A percentile compares a stretch with the other conserved stretches of the same genome.
Conservation (phyloP, 2,797 vertebrate species). For the Malacoctenus gilli region DNA sequence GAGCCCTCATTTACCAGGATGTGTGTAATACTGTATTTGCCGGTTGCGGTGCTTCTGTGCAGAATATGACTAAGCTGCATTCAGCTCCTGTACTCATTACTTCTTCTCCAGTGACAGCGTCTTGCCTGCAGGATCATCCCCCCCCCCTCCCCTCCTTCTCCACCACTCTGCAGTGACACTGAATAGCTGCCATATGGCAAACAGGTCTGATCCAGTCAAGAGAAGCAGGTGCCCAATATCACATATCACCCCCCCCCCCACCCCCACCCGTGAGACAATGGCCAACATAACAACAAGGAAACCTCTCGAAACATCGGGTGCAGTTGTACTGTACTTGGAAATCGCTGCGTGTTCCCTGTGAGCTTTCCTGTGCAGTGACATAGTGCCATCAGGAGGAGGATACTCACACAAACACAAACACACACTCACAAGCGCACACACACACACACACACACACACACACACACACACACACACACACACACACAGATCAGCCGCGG, state of each 20-base stretch:
- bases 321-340: neutral
- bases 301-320: neutral
- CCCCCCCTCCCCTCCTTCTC: conserved; percentile 27
- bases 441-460: conserved; percentile 20
- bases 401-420: conserved; percentile 16
- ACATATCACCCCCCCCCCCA: neutral
- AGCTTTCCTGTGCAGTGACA: conserved; percentile 33
- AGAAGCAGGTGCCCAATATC: conserved; percentile 23
- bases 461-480: conserved; percentile 20
- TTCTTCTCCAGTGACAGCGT: conserved; percentile 63
- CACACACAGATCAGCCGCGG: conserved; percentile 10
- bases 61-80: conserved; percentile 50
- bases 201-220: conserved; percentile 21
- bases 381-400: conserved; percentile 17
- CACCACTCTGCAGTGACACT: conserved; percentile 22
- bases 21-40: conserved; percentile 17
- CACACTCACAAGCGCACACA: no score
- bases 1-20: conserved; percentile 1
- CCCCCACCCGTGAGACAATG: neutral
- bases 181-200: conserved; percentile 49
- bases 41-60: conserved; percentile 31
- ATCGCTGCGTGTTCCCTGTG: conserved; percentile 12
- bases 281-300: conserved; percentile 4
- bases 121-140: conserved; percentile 55
- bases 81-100: conserved; percentile 58